These are phyloP conservation scores for Oryzias curvinotus DNA, from an alignment of 2,113 vertebrate species.

Conservation along the genomic window DNA sequence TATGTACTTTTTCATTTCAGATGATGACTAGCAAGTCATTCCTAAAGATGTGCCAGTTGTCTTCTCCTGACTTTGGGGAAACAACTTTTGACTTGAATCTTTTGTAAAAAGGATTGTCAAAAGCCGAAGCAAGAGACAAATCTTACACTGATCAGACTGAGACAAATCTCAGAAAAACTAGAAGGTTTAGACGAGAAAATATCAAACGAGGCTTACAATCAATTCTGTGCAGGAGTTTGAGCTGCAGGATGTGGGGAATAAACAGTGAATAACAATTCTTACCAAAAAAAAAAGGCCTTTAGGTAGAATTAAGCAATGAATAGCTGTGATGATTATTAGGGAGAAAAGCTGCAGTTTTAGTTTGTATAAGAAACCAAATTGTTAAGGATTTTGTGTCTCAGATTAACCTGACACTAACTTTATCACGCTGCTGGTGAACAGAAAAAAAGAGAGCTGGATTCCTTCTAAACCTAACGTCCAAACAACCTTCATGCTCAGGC, in stretches of 20 bases:
- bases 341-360: conserved; percentile 21
- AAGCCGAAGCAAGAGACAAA: no score
- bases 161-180: no score
- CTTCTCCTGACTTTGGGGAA: conserved; percentile 1
- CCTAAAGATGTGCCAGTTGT: neutral
- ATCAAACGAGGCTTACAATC: no score
- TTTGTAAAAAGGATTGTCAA: no score
- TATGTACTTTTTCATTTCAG: neutral
- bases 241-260: conserved; percentile 31
- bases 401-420: conserved; percentile 48
- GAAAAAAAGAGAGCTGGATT: no score
- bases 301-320: conserved; percentile 37
- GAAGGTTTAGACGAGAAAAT: no score
- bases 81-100: neutral
- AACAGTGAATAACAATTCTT: conserved; percentile 58
- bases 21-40: neutral
- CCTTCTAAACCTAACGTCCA: no score
- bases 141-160: no score
- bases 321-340: conserved; percentile 29
- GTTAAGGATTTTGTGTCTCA: conserved; percentile 36
- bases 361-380: conserved; percentile 32
- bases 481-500: no score
- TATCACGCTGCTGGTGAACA: conserved; percentile 32
- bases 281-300: conserved; percentile 35
- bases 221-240: no score